Percentiles rank a stretch among this genome's conserved stretches.
Evolutionary conservation across 1,140 invertebrate genomes (phyloP).

Genomic region (Phymastichus coffea): DNA sequence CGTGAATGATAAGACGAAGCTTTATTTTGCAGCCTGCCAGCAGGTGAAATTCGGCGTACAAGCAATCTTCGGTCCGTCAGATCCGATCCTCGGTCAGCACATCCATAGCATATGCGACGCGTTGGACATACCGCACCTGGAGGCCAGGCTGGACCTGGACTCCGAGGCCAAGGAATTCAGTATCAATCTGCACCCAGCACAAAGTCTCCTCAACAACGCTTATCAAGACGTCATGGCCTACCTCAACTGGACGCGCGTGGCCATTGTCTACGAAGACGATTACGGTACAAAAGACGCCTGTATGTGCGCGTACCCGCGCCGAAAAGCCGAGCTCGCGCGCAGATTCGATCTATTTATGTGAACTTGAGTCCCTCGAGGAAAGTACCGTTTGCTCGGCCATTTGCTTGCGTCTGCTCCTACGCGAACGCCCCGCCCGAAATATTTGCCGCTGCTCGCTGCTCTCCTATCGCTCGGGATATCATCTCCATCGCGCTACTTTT

Average conservation of each 20-base stretch:
- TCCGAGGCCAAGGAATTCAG: slow-evolving; percentile 62
- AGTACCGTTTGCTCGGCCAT: slow-evolving; percentile 5
- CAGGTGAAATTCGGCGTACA: slow-evolving; percentile 65
- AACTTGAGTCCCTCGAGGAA: slow-evolving; percentile 2
- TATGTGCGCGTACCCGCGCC: background rate
- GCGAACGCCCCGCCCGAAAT: too few species aligned
- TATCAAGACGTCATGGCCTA: slow-evolving; percentile 69
- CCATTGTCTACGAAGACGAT: slow-evolving; percentile 73
- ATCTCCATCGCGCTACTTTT: too few species aligned
- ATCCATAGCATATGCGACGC: slow-evolving; percentile 72
- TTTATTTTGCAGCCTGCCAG: slow-evolving; percentile 68
- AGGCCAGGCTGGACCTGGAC: slow-evolving; percentile 63
- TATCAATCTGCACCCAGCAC: slow-evolving; percentile 71
- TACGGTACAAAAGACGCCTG: slow-evolving; percentile 57
- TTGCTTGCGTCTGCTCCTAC: too few species aligned
- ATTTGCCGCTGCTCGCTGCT: too few species aligned
- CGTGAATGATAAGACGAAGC: too few species aligned
- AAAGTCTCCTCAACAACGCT: slow-evolving; percentile 64
- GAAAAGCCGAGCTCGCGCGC: background rate
- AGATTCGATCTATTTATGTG: slow-evolving; percentile 38
- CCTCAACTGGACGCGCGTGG: slow-evolving; percentile 72
- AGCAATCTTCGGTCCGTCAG: slow-evolving; percentile 68
- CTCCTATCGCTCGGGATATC: too few species aligned
- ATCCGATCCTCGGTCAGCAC: slow-evolving; percentile 64
- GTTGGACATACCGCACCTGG: slow-evolving; percentile 71